These are phyloP conservation scores for Thamnophis sirtalis DNA, from an alignment of 2,113 vertebrate species.

Conservation along the genomic window DNA sequence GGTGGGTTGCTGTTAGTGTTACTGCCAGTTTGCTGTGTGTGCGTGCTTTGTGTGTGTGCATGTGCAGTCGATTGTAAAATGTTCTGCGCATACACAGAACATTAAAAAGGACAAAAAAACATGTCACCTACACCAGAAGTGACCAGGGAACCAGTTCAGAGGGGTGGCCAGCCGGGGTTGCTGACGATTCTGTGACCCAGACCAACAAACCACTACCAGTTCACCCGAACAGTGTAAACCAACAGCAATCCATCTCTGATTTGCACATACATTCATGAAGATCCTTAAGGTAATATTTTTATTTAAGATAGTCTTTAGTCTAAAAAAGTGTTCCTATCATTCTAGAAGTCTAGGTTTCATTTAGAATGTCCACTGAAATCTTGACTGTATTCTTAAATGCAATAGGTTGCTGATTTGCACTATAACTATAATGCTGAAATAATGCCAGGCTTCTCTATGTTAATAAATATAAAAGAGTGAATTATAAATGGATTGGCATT, in stretches of 20 bases:
- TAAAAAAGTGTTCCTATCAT: constrained; percentile 12
- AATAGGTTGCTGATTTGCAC: constrained; percentile 16
- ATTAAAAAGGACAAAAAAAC: too few relatives aligned
- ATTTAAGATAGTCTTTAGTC: constrained; percentile 29
- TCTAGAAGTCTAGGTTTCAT: not conserved
- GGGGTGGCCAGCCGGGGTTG: too few relatives aligned
- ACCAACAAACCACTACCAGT: too few relatives aligned
- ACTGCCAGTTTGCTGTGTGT: too few relatives aligned
- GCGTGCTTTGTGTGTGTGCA: too few relatives aligned
- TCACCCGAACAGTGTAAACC: too few relatives aligned
- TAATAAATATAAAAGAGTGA: constrained; percentile 39
- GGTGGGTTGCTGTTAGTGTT: too few relatives aligned
- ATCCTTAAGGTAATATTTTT: constrained; percentile 42
- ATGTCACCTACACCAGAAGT: too few relatives aligned
- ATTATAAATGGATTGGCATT: constrained; percentile 43
- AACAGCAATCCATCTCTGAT: not conserved
- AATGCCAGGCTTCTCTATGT: constrained; percentile 18
- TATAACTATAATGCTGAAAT: constrained; percentile 26
- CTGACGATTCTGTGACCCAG: too few relatives aligned
- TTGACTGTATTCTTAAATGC: not conserved
- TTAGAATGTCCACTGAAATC: not conserved
- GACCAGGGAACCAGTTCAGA: too few relatives aligned
- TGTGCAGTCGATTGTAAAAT: too few relatives aligned
- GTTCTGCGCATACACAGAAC: too few relatives aligned
- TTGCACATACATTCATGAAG: constrained; percentile 37